Percentiles rank a stretch among this genome's conserved stretches.
phyloP scores from a whole-genome alignment of 2,113 vertebrate species.

The Chamaea fasciata region DNA sequence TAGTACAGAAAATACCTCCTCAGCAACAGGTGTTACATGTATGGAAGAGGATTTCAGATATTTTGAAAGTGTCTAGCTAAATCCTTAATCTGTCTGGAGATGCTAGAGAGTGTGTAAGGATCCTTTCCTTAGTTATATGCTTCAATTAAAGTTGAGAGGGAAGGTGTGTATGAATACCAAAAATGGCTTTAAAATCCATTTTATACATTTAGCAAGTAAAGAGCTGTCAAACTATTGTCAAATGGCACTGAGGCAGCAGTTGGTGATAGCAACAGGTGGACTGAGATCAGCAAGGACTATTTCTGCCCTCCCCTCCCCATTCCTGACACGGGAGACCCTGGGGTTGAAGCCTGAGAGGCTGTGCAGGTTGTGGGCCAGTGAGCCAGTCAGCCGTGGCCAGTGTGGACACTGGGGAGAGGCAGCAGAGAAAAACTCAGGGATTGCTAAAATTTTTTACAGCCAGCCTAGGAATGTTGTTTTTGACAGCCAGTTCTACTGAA shows the following conservation, averaged over 20 bases:
- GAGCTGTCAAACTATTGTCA: background rate
- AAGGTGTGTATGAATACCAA: background rate
- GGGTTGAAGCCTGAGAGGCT: background rate
- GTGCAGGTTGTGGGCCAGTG: background rate
- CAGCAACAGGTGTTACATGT: background rate
- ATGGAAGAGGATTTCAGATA: background rate
- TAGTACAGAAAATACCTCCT: background rate
- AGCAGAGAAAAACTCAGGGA: background rate
- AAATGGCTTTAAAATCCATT: background rate
- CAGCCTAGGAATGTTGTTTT: background rate
- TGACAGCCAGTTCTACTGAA: background rate
- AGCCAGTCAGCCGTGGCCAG: background rate
- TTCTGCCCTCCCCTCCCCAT: background rate
- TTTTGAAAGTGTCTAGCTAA: background rate
- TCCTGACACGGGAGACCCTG: fast-evolving
- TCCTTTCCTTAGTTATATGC: background rate
- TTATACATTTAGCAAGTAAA: background rate
- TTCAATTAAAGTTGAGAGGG: background rate
- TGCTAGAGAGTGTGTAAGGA: background rate
- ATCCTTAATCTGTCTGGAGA: background rate
- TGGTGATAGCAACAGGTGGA: background rate
- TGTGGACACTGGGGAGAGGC: fast-evolving
- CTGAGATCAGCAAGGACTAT: background rate
- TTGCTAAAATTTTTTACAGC: background rate
- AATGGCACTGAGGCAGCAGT: background rate